Evolutionary conservation across 1,140 invertebrate species (phyloP), one percentile per base, ranked within the genome.

Genomic region (Lordiphosa collinella): DNA sequence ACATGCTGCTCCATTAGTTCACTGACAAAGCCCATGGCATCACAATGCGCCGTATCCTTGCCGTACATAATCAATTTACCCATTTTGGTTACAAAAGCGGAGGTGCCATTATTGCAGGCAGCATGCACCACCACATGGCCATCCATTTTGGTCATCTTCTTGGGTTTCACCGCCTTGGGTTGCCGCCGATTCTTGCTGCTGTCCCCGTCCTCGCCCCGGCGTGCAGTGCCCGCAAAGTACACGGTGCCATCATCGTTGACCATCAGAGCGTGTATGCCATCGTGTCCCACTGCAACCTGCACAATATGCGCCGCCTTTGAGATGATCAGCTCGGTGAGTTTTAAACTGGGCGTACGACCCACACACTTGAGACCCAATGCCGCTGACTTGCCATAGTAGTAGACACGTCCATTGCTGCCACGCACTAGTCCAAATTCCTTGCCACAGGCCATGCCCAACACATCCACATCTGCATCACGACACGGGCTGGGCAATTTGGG

Each of bases 121-220:
- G 94, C 94, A 84, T 93, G 92, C 1, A 95, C 91, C 9, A 98
- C 93, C 74, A 93, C 92, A 76, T 97, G 93, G 0, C 95, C 94
- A 71, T 98, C 97, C 25, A 98, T 93, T 90, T 96, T 96, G 40
- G 93, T 92, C 90, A 98, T 97, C 90, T 96, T 97, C 89, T 97
- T 97, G 47, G 96, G 96, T 86, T 98, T 97, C 0, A 94, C 93
- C 4, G 96, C 94, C 90, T 98, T 98, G 0, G 95, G 94, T 84
- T 96, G 95, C 13, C 97, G 90, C 3, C 97, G 91, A 37, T 93
- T 93, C 91, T 94, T 98, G 92, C 88, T 93, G 91, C 94, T 89
- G 87, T 99, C 97, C 0, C 97, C 97, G 90, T 99, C 97, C 90
- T 99, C 97, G 36, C 97, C 97, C 7, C 97, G 91, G n/a, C 95